Conservation (phyloP, 1,140 invertebrate species). For the Charaxes varanes region DNA sequence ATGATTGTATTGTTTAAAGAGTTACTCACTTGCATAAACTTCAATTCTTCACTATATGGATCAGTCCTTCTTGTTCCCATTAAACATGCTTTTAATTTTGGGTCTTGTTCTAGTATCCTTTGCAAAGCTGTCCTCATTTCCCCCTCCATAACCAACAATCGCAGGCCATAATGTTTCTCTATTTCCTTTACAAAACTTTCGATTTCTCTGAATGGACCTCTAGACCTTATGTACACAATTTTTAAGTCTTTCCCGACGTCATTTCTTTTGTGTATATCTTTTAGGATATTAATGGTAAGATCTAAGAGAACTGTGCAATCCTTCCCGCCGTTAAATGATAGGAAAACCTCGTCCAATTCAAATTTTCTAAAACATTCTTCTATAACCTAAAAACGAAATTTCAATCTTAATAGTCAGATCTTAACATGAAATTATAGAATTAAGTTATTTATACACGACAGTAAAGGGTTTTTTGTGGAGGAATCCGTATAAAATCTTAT, state of each 20-base stretch:
- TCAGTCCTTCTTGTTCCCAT: conserved; percentile 93
- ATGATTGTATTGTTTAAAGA: no score
- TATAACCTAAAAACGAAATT: conserved; percentile 50
- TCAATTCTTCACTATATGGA: conserved; percentile 81
- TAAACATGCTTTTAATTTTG: conserved; percentile 85
- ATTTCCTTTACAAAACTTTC: conserved; percentile 87
- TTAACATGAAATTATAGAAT: no score
- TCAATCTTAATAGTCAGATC: no score
- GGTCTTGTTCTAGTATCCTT: conserved; percentile 77
- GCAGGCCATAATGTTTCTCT: conserved; percentile 82
- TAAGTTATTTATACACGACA: no score
- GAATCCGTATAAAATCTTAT: no score
- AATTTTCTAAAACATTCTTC: conserved; percentile 75
- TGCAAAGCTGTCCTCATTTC: conserved; percentile 83
- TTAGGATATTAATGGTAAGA: conserved; percentile 79
- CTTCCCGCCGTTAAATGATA: conserved; percentile 98
- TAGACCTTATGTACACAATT: conserved; percentile 83
- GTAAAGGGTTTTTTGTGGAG: no score
- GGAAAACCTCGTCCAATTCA: conserved; percentile 82
- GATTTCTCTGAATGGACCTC: conserved; percentile 89
- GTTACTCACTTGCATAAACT: conserved; percentile 81
- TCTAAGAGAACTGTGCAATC: conserved; percentile 95
- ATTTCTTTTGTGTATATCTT: conserved; percentile 67
- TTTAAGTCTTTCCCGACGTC: conserved; percentile 68
- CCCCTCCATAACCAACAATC: conserved; percentile 80